Percentiles rank a stretch among this genome's conserved stretches.
These are phyloP conservation scores for Melanocharis versteri DNA, from an alignment of 2,113 vertebrate genomes.

Conservation along the genomic window DNA sequence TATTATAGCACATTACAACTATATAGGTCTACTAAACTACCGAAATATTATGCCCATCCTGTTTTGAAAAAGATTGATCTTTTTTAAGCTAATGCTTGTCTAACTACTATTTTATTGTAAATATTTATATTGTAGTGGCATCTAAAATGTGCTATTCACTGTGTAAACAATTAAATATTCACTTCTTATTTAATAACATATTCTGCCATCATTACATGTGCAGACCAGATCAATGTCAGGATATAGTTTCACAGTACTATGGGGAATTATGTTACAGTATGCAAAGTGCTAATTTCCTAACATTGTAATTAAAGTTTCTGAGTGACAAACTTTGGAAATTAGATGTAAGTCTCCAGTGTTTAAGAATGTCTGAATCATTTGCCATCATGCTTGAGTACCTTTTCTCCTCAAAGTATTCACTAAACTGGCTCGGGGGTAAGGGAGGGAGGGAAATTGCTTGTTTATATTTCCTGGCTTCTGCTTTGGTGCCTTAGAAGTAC, in stretches of 20 bases:
- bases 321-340: constrained; percentile 65
- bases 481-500: background rate
- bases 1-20: background rate
- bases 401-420: constrained; percentile 26
- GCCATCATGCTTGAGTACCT: constrained; percentile 46
- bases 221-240: constrained; percentile 23
- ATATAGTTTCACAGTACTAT: constrained; percentile 6
- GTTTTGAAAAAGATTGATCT: background rate
- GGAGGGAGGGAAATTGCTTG: background rate
- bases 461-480: background rate
- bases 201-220: constrained; percentile 1
- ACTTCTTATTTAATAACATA: constrained; percentile 34
- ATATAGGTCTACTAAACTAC: background rate
- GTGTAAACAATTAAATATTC: constrained; percentile 48
- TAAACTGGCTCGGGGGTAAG: background rate
- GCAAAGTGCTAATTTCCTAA: constrained; percentile 58
- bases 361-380: constrained; percentile 56
- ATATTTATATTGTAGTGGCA: background rate
- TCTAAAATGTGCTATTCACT: background rate
- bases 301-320: constrained; percentile 67
- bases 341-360: constrained; percentile 54
- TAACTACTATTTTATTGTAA: background rate
- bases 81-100: background rate
- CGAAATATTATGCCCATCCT: background rate
- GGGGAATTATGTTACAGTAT: constrained; percentile 54